Evolutionary conservation across 2,113 vertebrate genomes (phyloP), one percentile per base, ranked within the genome.

Genomic region (Leptobrachium ailaonicum): DNA sequence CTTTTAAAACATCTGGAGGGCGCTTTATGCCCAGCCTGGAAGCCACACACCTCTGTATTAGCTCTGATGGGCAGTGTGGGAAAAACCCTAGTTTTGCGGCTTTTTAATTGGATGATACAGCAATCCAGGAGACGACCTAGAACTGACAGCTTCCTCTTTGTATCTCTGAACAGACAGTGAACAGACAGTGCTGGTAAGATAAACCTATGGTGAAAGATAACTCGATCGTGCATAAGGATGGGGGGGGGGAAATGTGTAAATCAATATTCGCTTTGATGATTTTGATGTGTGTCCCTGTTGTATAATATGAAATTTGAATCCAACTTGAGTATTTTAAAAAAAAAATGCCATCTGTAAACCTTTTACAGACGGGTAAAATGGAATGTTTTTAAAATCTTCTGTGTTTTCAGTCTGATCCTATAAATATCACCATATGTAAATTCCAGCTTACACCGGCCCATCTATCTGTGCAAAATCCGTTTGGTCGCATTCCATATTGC

Each of bases 161-260:
- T 74, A 81, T 86, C 75, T 56, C 50, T 82, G 71, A 50, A 67
- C 70, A n/a, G 62, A 74, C 50, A 64, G 42, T 82, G 71, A 50
- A 67, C 70, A n/a, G 62, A 74, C 50, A 64, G 42, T 6, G 7
- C 41, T 50, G 74, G 71, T 77, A 81, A 72, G 56, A 69, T 85
- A 54, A 82, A 76, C 43, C 67, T 73, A 66, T 82, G 76, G 62
- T 81, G 82, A 83, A 81, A 70, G 82, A 75, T 75, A 44, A 74
- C 79, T 50, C 50, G 58, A 77, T 54, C 68, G 73, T 45, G 8
- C 13, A 20, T 53, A 20, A 47, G 20, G 20, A 32, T 32, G 20
- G 20, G 20, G 20, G 20, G 20, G 14, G 53, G n/a, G 14, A 41
- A 71, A 71, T 73, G n/a, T 14, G 42, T 43, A 79, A 70, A 70